Conservation (phyloP, 1,140 invertebrate genomes). For the Bicyclus anynana region DNA sequence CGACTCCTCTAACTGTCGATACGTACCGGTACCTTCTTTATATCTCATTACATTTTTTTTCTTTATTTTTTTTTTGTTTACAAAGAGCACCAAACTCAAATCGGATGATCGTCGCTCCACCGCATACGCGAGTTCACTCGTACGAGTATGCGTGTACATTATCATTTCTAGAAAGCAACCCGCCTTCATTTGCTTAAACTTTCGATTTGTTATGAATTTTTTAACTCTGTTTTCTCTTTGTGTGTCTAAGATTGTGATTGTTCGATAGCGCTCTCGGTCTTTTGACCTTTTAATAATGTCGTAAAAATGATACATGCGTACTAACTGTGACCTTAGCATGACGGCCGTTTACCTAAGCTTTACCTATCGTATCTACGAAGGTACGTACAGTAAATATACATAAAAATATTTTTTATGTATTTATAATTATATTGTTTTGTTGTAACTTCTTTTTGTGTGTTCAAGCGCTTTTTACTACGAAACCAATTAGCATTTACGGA, state of each 20-base stretch:
- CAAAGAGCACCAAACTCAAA: neutral
- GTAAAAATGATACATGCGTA: neutral
- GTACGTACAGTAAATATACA: no score
- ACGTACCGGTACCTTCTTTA: no score
- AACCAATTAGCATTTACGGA: no score
- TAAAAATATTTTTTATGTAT: no score
- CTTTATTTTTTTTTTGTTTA: no score
- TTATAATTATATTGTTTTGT: no score
- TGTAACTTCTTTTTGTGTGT: no score
- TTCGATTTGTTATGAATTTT: slow-evolving; percentile 61
- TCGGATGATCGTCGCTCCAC: slow-evolving; percentile 1
- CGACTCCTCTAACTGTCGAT: no score
- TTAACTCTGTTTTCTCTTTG: slow-evolving; percentile 42
- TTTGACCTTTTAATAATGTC: slow-evolving; percentile 1
- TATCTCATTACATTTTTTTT: no score
- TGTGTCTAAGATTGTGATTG: slow-evolving; percentile 12
- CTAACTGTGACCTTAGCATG: neutral
- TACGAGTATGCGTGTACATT: slow-evolving; percentile 37
- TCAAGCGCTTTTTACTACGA: no score
- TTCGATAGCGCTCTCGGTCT: neutral
- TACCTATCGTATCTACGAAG: no score
- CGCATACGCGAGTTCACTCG: slow-evolving; percentile 14
- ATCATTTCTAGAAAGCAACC: slow-evolving; percentile 62
- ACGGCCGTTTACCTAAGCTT: neutral
- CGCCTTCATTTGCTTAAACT: slow-evolving; percentile 58